Base-by-base conservation (phyloP, 1,140 invertebrate genomes). In the Drosophila willistoni region DNA sequence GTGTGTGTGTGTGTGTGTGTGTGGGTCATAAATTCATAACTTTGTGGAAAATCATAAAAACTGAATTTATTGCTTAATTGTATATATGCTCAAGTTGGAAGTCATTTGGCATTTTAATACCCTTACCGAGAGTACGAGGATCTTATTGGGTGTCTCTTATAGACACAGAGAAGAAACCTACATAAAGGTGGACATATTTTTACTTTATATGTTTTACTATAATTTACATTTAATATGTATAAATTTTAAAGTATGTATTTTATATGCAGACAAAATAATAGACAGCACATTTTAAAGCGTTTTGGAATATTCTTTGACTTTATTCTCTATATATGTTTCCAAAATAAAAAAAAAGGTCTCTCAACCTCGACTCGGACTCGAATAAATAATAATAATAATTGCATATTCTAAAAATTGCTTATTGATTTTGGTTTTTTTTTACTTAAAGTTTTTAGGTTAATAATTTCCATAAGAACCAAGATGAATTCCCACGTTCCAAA, bases 41-140 rank as follows among this genome's bases (percentile, higher is more conserved):
- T 82, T 90, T 90, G 85, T 90, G 79, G 68, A 90, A 89, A 90
- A 90, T 90, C 86, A 85, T 90, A 90, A 90, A 90, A 90, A 85
- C 86, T 74, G 65, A 90, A 90, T 90, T 90, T 90, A 90, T 90
- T 81, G 69, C 86, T 90, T 90, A 90, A 90, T 90, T 90, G 85
- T 86, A 90, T 85, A 70, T 70, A 7, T 47, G 13, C 22, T 25
- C 41, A 34, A 54, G 54, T 25, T 54, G 44, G 39, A 59, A 64
- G 42, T 56, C 66, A 56, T 72, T 54, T 60, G 61, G 64, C 77
- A 74, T 83, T 87, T 87, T 80, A 64, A 68, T 77, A 68, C 56
- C 33, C 34, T 33, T 9, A 14, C 25, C 4, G 10, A 51, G 9
- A 19, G 17, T 51, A 47, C 10, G n/a, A 9, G 4, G 14, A 19